Percentiles rank a stretch among this genome's conserved stretches.
These are phyloP conservation scores for Urocynchramus pylzowi DNA, from an alignment of 2,113 vertebrate genomes.

Conservation along the genomic window DNA sequence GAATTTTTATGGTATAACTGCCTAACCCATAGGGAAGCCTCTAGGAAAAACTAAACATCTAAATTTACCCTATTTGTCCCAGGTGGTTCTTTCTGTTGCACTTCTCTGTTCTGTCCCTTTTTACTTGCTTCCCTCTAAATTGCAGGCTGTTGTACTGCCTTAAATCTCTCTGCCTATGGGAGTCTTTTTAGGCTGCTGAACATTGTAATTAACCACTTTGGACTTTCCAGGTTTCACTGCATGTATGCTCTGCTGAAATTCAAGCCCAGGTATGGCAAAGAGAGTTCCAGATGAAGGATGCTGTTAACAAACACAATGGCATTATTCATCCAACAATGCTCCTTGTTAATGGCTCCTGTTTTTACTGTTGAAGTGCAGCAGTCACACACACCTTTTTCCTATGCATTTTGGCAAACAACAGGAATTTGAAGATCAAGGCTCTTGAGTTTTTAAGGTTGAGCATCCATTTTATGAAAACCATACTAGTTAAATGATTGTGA, in stretches of 20 bases:
- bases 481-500: background rate
- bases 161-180: background rate
- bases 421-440: background rate
- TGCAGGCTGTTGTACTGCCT: background rate
- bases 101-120: background rate
- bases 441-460: background rate
- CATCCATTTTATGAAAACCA: background rate
- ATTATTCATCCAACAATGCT: background rate
- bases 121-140: background rate
- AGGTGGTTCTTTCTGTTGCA: background rate
- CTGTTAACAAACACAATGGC: background rate
- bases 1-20: background rate
- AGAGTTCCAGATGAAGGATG: background rate
- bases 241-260: background rate
- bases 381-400: background rate
- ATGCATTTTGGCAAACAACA: background rate
- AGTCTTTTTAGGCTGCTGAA: background rate
- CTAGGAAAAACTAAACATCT: background rate
- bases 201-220: background rate
- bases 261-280: background rate
- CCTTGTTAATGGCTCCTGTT: background rate
- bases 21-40: background rate
- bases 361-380: background rate
- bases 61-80: background rate
- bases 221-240: background rate